A percentile compares a stretch with the other conserved stretches of the same genome.
phyloP scores from a whole-genome alignment of 2,888 invertebrate genomes.

The Chrysomela aeneicollis region DNA sequence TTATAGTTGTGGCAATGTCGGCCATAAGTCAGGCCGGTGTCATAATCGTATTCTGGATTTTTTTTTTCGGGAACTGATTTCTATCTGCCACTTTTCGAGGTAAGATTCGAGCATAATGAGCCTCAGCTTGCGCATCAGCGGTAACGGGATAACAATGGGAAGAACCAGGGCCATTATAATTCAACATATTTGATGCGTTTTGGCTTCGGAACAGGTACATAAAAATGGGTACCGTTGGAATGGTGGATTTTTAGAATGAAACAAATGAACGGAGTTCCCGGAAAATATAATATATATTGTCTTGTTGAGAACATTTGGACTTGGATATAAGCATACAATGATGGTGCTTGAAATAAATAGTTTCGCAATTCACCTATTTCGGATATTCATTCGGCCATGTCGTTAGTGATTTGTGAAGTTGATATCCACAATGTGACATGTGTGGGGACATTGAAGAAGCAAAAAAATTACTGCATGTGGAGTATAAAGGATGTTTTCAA shows the following conservation, averaged over 20 bases:
- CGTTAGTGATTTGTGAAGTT: no score
- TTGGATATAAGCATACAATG: no score
- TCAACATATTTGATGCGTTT: constrained; percentile 35
- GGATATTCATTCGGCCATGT: no score
- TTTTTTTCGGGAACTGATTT: constrained; percentile 49
- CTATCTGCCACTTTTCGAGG: constrained; percentile 50
- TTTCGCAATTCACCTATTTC: no score
- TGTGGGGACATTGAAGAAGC: no score
- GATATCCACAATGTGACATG: no score
- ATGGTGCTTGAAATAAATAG: no score
- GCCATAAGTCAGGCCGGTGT: constrained; percentile 54
- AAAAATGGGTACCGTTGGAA: constrained; percentile 38
- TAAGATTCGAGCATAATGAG: constrained; percentile 50
- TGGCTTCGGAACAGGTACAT: constrained; percentile 30
- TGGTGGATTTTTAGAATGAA: constrained; percentile 29
- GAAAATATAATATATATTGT: no score
- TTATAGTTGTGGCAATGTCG: constrained; percentile 52
- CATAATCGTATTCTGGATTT: constrained; percentile 56
- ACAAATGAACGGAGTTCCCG: constrained; percentile 23
- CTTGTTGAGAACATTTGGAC: background rate
- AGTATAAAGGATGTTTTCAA: no score
- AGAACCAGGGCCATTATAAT: constrained; percentile 40
- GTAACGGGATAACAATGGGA: constrained; percentile 42
- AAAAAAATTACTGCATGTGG: no score
- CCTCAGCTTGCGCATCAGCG: constrained; percentile 42